Percentiles rank a stretch among this genome's conserved stretches.
phyloP scores from a whole-genome alignment of 2,888 invertebrate genomes.

The Ephialtes manifestator region DNA sequence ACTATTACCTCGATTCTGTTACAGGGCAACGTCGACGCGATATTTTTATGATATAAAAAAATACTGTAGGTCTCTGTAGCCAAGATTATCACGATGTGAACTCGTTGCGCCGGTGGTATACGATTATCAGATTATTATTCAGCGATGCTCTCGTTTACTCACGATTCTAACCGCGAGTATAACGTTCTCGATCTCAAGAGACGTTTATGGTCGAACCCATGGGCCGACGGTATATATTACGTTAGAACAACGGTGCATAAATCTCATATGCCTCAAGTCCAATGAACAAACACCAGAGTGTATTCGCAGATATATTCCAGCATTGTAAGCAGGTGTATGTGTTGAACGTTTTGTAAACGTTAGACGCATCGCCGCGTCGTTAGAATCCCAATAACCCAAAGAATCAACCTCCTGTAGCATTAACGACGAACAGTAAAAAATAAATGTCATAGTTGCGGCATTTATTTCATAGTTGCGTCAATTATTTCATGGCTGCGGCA shows the following conservation, averaged over 20 bases:
- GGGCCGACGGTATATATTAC: slow-evolving; percentile 30
- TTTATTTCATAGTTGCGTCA: no score
- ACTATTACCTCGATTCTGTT: background rate
- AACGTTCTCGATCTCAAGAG: slow-evolving; percentile 63
- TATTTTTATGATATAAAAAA: background rate
- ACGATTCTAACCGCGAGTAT: slow-evolving; percentile 49
- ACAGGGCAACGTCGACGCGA: no score
- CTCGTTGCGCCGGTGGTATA: slow-evolving; percentile 44
- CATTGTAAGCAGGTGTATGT: no score
- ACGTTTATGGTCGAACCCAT: slow-evolving; percentile 63
- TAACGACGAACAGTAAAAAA: no score
- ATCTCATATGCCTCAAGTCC: background rate
- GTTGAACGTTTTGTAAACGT: no score
- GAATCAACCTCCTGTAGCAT: no score
- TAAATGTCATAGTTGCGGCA: no score
- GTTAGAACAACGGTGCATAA: slow-evolving; percentile 49
- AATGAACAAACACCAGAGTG: slow-evolving; percentile 17
- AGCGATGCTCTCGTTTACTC: slow-evolving; percentile 67
- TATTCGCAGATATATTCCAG: slow-evolving; percentile 9
- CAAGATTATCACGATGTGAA: slow-evolving; percentile 62
- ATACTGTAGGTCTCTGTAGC: background rate
- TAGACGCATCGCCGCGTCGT: no score
- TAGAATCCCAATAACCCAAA: no score
- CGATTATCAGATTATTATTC: slow-evolving; percentile 68
- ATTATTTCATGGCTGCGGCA: no score